Conservation (phyloP, 1,140 invertebrate genomes). For the Octopus sinensis region DNA sequence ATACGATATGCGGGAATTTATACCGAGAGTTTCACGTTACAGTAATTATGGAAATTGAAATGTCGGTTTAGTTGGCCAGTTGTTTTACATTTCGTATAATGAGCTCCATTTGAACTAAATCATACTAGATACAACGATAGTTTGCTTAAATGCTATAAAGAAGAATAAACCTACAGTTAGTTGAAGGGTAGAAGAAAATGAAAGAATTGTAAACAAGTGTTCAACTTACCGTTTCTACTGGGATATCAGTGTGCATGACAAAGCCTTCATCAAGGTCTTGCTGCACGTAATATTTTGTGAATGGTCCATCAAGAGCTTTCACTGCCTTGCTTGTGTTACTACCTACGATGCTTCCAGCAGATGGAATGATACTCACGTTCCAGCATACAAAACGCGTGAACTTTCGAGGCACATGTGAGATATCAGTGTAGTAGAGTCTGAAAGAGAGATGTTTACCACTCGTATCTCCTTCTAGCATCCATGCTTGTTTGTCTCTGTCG, state of each 20-base stretch:
- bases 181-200: background rate
- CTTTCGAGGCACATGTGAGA: constrained; percentile 80
- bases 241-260: constrained; percentile 63
- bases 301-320: constrained; percentile 71
- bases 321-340: constrained; percentile 47
- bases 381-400: constrained; percentile 76
- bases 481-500: constrained; percentile 80
- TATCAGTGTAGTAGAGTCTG: constrained; percentile 79
- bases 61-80: background rate
- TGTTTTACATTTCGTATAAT: background rate
- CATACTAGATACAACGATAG: background rate
- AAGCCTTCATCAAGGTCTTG: constrained; percentile 71
- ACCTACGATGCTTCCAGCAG: background rate
- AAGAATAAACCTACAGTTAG: no score
- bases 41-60: background rate
- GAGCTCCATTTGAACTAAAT: background rate
- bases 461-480: constrained; percentile 76
- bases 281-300: constrained; percentile 80
- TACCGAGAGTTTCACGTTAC: background rate
- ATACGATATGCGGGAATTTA: no score
- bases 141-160: background rate
- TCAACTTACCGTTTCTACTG: constrained; percentile 70
- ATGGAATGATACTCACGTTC: constrained; percentile 60
- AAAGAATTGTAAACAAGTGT: background rate
- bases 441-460: constrained; percentile 70